A percentile compares a stretch with the other conserved stretches of the same genome.
Conservation (phyloP, 2,797 vertebrate species). For the Galaxias olidus region DNA sequence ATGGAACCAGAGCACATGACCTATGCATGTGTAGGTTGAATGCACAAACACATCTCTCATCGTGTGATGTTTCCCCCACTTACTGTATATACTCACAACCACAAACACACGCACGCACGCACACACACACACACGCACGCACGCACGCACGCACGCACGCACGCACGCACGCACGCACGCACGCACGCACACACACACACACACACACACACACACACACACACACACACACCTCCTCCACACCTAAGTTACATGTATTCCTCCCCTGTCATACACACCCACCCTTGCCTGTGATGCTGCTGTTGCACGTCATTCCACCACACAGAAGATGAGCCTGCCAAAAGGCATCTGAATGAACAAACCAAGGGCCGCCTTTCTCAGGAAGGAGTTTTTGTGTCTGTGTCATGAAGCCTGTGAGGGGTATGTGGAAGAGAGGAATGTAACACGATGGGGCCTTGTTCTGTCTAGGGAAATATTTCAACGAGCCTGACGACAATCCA, state of each 20-base stretch:
- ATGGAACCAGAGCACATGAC: too few relatives aligned
- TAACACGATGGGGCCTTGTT: constrained; percentile 30
- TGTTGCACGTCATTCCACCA: constrained; percentile 1
- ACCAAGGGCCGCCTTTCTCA: background rate
- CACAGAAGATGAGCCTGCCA: background rate
- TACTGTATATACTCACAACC: background rate
- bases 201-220: constrained; percentile 8
- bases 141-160: background rate
- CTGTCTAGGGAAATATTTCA: constrained; percentile 50
- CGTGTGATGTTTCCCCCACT: too few relatives aligned
- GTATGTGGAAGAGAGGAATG: constrained; percentile 21
- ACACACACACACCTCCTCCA: constrained; percentile 11
- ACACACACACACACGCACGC: background rate
- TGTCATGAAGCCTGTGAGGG: constrained; percentile 29
- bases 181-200: background rate
- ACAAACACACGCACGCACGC: constrained; percentile 4
- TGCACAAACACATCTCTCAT: background rate
- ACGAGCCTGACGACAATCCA: constrained; percentile 12
- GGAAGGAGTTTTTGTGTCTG: constrained; percentile 10
- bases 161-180: constrained; percentile 1
- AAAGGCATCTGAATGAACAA: background rate
- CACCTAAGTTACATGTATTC: background rate
- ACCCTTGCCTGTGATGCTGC: background rate
- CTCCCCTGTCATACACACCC: background rate
- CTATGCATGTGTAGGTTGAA: too few relatives aligned